Evolutionary conservation across 1,140 invertebrate species (phyloP).

Genomic region (Drosophila aff.): DNA sequence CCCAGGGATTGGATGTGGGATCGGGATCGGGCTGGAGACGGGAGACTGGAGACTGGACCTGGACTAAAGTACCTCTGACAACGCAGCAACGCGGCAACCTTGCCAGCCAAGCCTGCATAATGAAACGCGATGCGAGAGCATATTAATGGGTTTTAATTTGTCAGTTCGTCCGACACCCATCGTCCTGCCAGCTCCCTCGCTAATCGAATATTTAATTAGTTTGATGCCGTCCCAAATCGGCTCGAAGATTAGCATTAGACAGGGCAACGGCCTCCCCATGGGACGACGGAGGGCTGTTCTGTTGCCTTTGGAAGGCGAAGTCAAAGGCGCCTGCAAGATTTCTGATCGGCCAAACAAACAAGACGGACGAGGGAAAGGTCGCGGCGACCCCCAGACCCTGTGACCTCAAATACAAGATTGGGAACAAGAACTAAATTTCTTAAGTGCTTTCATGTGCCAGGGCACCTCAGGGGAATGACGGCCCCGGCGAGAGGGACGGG

Average conservation of each 20-base stretch:
- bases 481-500: conserved; percentile 16
- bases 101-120: conserved; percentile 26
- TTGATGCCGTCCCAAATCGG: conserved; percentile 67
- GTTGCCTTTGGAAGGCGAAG: conserved; percentile 16
- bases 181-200: conserved; percentile 10
- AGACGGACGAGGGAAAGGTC: conserved; percentile 28
- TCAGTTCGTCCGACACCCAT: conserved; percentile 35
- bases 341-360: conserved; percentile 50
- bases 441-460: conserved; percentile 73
- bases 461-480: conserved; percentile 24
- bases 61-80: neutral
- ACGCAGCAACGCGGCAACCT: neutral
- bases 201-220: conserved; percentile 82
- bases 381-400: conserved; percentile 20
- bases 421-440: conserved; percentile 79
- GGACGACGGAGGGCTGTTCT: neutral
- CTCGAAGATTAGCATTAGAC: conserved; percentile 56
- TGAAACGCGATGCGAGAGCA: conserved; percentile 18
- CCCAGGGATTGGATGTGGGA: neutral
- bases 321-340: conserved; percentile 52
- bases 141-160: conserved; percentile 69
- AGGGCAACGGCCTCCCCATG: conserved; percentile 19
- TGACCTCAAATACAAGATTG: conserved; percentile 78
- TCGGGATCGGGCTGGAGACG: neutral
- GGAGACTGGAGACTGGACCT: neutral